Conservation (phyloP, 2,113 vertebrate genomes). For the Pelusios castaneus region DNA sequence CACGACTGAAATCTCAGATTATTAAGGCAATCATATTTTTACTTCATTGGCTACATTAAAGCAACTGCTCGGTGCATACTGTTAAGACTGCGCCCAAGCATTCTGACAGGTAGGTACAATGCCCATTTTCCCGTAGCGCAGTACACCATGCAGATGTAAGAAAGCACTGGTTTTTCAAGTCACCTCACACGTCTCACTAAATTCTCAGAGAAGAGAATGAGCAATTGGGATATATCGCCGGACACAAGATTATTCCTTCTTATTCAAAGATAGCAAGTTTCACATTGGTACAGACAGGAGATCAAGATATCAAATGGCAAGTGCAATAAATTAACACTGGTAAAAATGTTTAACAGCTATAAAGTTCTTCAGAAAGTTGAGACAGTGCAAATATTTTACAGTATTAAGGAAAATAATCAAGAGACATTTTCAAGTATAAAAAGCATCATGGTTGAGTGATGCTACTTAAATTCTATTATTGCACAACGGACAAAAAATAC, state of each 20-base stretch:
- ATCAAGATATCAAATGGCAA: slow-evolving; percentile 58
- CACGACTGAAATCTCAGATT: slow-evolving; percentile 31
- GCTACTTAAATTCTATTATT: slow-evolving; percentile 68
- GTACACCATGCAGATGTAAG: not conserved
- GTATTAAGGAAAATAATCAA: slow-evolving; percentile 77
- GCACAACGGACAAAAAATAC: slow-evolving; percentile 68
- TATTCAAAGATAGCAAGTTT: slow-evolving; percentile 54
- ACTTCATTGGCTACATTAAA: slow-evolving; percentile 42
- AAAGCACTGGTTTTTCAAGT: slow-evolving; percentile 9
- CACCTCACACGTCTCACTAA: not conserved
- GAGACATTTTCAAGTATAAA: slow-evolving; percentile 82
- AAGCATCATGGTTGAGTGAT: slow-evolving; percentile 72
- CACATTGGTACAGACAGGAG: slow-evolving; percentile 60
- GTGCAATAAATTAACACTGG: slow-evolving; percentile 76
- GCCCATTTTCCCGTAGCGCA: not conserved
- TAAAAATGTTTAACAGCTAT: slow-evolving; percentile 74
- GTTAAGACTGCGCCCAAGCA: not conserved
- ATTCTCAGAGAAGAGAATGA: slow-evolving; percentile 27
- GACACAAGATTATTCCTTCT: slow-evolving; percentile 54
- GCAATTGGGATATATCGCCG: slow-evolving; percentile 18
- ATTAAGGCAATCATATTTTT: slow-evolving; percentile 54
- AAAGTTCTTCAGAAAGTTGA: slow-evolving; percentile 75
- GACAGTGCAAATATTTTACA: slow-evolving; percentile 82
- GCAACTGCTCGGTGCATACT: slow-evolving; percentile 37
- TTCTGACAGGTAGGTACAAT: not conserved